Evolutionary conservation across 2,113 vertebrate species (phyloP).

Genomic region (Catharus fuscescens): DNA sequence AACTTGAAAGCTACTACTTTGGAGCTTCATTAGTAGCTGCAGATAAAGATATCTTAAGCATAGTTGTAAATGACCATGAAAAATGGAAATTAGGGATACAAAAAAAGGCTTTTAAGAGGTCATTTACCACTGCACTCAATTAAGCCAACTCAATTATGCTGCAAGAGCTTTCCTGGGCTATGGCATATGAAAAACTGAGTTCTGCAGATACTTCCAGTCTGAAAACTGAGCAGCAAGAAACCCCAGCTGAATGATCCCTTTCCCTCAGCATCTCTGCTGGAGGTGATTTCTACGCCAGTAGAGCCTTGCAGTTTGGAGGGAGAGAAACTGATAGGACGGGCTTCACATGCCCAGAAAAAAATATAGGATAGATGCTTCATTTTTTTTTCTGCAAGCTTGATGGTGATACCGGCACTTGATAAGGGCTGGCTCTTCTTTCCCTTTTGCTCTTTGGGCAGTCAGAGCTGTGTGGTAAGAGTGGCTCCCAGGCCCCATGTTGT

Average conservation of each 20-base stretch:
- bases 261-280: not conserved
- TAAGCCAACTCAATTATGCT: not conserved
- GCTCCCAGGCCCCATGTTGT: not conserved
- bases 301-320: not conserved
- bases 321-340: not conserved
- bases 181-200: not conserved
- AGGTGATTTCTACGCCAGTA: not conserved
- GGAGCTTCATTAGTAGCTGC: constrained; percentile 28
- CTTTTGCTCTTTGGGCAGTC: not conserved
- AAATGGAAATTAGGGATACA: constrained; percentile 35
- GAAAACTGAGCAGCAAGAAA: not conserved
- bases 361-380: fast-evolving
- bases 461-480: not conserved
- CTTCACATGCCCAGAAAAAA: not conserved
- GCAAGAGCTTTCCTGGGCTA: not conserved
- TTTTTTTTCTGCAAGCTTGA: not conserved
- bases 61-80: constrained; percentile 27
- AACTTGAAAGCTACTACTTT: constrained; percentile 18
- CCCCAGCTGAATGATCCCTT: not conserved
- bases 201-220: not conserved
- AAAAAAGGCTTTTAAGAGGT: constrained; percentile 41
- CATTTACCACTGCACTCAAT: not conserved
- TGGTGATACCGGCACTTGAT: not conserved
- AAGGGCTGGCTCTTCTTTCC: not conserved
- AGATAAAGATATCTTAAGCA: not conserved